These are phyloP conservation scores for Alligator mississippiensis DNA, from an alignment of 2,113 vertebrate genomes.

Conservation along the genomic window DNA sequence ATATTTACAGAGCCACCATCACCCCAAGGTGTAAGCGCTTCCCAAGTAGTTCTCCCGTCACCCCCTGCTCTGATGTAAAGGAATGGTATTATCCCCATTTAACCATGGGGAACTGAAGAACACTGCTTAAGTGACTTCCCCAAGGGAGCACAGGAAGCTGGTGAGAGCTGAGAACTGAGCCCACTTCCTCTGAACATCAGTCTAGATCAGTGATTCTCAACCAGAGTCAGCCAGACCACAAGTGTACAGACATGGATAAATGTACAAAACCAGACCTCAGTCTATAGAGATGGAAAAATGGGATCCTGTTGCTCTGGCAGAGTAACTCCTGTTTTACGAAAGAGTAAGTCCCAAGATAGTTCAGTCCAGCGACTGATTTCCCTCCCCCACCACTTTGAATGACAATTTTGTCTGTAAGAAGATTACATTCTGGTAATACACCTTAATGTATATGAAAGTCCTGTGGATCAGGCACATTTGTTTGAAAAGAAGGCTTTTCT, in stretches of 20 bases:
- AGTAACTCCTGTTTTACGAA: background rate
- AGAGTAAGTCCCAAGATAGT: background rate
- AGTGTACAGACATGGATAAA: background rate
- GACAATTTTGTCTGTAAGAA: background rate
- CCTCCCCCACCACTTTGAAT: background rate
- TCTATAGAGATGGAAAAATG: background rate
- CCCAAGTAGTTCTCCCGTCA: background rate
- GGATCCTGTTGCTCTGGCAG: background rate
- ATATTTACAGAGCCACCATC: background rate
- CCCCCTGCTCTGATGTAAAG: background rate
- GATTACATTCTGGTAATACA: background rate
- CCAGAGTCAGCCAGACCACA: background rate
- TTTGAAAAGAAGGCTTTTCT: background rate
- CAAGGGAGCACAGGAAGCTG: background rate
- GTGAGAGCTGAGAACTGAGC: background rate
- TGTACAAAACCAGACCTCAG: background rate
- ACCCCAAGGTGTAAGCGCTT: rapidly evolving
- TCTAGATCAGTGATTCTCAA: background rate
- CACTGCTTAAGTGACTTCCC: background rate
- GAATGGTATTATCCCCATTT: background rate
- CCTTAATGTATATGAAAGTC: background rate
- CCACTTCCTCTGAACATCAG: background rate
- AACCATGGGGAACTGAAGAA: background rate
- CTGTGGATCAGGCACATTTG: background rate
- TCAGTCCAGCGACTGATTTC: background rate